phyloP scores from a whole-genome alignment of 2,113 vertebrate genomes.

The Indri indri region DNA sequence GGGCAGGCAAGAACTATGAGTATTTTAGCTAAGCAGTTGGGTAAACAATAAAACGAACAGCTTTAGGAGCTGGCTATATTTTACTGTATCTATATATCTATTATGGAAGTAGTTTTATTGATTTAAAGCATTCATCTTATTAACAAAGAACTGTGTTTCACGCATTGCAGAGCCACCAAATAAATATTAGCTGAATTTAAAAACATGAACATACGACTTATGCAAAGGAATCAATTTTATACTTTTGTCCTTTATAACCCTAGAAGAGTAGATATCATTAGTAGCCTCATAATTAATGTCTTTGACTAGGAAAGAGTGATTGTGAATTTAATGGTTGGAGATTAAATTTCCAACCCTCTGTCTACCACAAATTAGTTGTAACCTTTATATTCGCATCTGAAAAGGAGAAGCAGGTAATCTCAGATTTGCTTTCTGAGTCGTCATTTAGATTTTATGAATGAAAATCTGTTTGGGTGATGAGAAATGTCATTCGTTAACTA shows the following conservation, averaged over 20 bases:
- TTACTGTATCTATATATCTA: background rate
- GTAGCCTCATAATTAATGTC: background rate
- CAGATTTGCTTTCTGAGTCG: background rate
- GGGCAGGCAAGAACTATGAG: too few relatives aligned
- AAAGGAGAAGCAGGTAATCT: background rate
- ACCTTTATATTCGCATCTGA: background rate
- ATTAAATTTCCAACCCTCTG: background rate
- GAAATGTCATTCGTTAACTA: background rate
- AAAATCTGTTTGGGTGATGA: background rate
- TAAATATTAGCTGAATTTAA: background rate
- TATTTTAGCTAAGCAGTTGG: background rate
- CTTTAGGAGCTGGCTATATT: background rate
- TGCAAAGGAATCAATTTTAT: background rate
- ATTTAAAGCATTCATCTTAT: background rate
- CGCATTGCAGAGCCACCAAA: background rate
- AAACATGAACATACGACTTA: background rate
- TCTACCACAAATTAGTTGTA: background rate
- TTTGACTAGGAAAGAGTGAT: background rate
- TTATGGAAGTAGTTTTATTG: background rate
- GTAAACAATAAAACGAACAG: background rate
- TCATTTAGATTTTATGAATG: background rate
- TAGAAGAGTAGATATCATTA: background rate
- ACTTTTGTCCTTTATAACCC: background rate
- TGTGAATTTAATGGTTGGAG: background rate
- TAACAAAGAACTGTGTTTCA: background rate